A percentile compares a stretch with the other conserved stretches of the same genome.
Evolutionary conservation across 2,113 vertebrate genomes (phyloP).

Genomic region (Odocoileus hemionus): DNA sequence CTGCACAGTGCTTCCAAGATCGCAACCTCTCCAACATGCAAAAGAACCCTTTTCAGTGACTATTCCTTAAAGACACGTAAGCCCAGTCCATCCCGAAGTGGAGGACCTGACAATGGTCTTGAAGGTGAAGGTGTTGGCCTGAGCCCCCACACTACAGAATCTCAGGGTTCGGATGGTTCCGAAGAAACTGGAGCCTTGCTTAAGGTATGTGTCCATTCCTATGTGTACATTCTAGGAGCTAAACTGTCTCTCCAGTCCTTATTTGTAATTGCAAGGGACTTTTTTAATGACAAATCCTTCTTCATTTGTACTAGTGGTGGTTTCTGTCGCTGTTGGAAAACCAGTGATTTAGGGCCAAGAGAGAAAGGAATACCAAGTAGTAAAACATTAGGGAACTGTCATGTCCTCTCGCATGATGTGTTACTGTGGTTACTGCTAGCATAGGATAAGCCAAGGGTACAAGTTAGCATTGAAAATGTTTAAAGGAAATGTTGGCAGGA

Average conservation of each 20-base stretch:
- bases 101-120: constrained; percentile 75
- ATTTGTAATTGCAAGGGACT: neutral
- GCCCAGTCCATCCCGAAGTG: constrained; percentile 82
- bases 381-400: neutral
- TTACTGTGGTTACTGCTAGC: neutral
- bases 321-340: constrained; percentile 8
- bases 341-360: neutral
- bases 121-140: constrained; percentile 76
- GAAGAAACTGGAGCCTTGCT: constrained; percentile 79
- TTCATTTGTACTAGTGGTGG: neutral
- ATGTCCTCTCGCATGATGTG: neutral
- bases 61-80: constrained; percentile 69
- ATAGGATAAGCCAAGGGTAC: neutral
- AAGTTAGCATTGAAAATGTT: neutral
- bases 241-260: neutral
- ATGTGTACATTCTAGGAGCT: neutral
- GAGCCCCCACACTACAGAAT: constrained; percentile 76
- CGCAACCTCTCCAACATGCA: constrained; percentile 70
- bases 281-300: neutral
- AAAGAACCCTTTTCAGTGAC: constrained; percentile 84
- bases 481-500: neutral
- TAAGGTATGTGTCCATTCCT: constrained; percentile 75
- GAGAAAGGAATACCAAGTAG: neutral
- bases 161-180: constrained; percentile 75
- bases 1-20: constrained; percentile 81